Base-by-base conservation (phyloP, 2,113 vertebrate genomes). In the Tyto alba region DNA sequence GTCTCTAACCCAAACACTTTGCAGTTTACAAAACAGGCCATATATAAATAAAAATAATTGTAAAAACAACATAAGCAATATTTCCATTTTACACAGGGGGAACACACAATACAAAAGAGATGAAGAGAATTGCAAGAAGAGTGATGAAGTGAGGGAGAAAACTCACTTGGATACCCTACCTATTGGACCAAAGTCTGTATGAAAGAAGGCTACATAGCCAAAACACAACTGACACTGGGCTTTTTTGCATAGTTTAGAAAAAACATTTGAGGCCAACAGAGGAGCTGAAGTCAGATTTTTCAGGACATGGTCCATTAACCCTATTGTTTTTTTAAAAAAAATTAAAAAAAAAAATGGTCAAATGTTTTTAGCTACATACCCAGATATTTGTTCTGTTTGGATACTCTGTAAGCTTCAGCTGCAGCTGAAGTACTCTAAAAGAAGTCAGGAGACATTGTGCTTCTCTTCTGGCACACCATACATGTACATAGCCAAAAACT, bases 401-500 rank as follows among this genome's bases (percentile, higher is more conserved):
- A 41, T 18, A 62, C 43, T 55, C 15, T 0, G 13, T 17, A 50
- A 67, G 7, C 6, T 72, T 26, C 76, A 32, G 3, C 34, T 85
- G 15, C 13, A 56, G 22, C 16, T 59, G 17, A n/a, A 83, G 34
- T 43, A 32, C 40, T 64, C 36, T 55, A 45, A 59, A 60, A 62
- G 38, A 38, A 87, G 6, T 15, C 26, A 60, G 26, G 29, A 69
- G 10, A 73, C 17, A 10, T 1, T 32, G 34, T 62, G 16, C 15
- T 21, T 81, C 40, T 81, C 11, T 79, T 17, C 56, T 85, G 32
- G 22, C 11, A 6, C 27, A 67, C 11, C 6, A 14, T 5, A 41
- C 2, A 3, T 2, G 6, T 16, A 43, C 6, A 8, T 11, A 20
- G 11, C 3, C 13, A 40, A 62, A 82, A 80, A 3, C 7, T 22